These are phyloP conservation scores for Pteria penguin DNA, from an alignment of 2,888 invertebrate species.

Conservation along the genomic window DNA sequence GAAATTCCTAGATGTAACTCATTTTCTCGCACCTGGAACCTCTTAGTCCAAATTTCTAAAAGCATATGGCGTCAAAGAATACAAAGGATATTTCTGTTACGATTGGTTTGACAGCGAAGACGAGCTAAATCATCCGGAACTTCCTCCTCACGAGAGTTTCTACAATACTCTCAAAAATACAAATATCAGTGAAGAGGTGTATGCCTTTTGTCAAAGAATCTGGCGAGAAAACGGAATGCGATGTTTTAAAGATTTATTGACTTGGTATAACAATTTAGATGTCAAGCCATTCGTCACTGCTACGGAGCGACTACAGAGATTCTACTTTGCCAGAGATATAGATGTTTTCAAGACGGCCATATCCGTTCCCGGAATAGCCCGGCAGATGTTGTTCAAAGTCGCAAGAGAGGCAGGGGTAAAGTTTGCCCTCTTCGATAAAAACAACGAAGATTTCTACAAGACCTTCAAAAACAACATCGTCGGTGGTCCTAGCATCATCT, in stretches of 20 bases:
- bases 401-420: neutral
- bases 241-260: conserved; percentile 51
- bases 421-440: neutral
- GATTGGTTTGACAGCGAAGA: too few relatives aligned
- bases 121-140: too few relatives aligned
- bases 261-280: too few relatives aligned
- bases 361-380: conserved; percentile 48
- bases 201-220: conserved; percentile 28
- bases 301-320: conserved; percentile 37
- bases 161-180: conserved; percentile 19
- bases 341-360: conserved; percentile 55
- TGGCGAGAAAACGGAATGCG: conserved; percentile 49
- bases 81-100: conserved; percentile 46
- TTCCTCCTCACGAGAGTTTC: too few relatives aligned
- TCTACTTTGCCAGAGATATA: conserved; percentile 44
- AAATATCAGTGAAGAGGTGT: conserved; percentile 21
- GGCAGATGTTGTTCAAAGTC: conserved; percentile 23
- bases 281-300: too few relatives aligned
- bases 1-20: too few relatives aligned
- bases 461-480: conserved; percentile 8
- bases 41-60: conserved; percentile 48
- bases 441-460: conserved; percentile 3
- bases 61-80: conserved; percentile 42
- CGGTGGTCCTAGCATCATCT: conserved; percentile 15
- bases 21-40: too few relatives aligned